phyloP scores from a whole-genome alignment of 2,113 vertebrate species.

The Hoplias malabaricus region DNA sequence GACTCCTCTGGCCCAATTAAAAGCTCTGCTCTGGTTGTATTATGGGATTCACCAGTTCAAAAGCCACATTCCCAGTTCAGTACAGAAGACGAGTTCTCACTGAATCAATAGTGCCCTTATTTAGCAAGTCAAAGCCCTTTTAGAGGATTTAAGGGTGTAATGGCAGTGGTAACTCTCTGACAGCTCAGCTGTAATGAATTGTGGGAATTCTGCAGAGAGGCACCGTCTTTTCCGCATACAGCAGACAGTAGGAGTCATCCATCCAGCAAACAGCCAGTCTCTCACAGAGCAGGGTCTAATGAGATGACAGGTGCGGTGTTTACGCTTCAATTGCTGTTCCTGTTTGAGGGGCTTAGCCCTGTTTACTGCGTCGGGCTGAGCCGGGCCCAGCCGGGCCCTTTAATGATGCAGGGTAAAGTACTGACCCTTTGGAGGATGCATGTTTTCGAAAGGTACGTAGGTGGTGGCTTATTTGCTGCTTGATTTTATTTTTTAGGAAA shows the following conservation, averaged over 20 bases:
- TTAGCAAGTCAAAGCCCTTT: slow-evolving; percentile 67
- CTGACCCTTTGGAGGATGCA: slow-evolving; percentile 48
- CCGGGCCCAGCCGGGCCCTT: slow-evolving; percentile 55
- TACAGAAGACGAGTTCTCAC: slow-evolving; percentile 37
- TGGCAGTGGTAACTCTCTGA: slow-evolving; percentile 65
- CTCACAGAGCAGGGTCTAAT: slow-evolving; percentile 67
- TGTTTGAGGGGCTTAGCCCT: slow-evolving; percentile 51
- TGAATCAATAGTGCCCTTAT: slow-evolving; percentile 70
- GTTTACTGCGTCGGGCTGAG: slow-evolving; percentile 51
- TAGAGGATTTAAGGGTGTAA: slow-evolving; percentile 66
- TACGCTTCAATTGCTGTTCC: slow-evolving; percentile 64
- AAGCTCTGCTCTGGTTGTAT: not conserved
- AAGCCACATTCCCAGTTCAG: slow-evolving; percentile 33
- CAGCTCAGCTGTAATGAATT: slow-evolving; percentile 69
- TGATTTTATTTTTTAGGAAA: no score
- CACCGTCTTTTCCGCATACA: slow-evolving; percentile 67
- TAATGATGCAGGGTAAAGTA: slow-evolving; percentile 58
- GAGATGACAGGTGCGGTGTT: slow-evolving; percentile 72
- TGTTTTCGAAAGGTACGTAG: slow-evolving; percentile 45
- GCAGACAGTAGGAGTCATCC: slow-evolving; percentile 58
- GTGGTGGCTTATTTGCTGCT: no score
- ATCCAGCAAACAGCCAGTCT: slow-evolving; percentile 55
- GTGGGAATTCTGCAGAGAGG: slow-evolving; percentile 64
- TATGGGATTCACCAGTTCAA: slow-evolving; percentile 16
- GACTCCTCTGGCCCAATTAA: not conserved